Base-by-base conservation (phyloP, 2,113 vertebrate species). In the Cettia cetti region DNA sequence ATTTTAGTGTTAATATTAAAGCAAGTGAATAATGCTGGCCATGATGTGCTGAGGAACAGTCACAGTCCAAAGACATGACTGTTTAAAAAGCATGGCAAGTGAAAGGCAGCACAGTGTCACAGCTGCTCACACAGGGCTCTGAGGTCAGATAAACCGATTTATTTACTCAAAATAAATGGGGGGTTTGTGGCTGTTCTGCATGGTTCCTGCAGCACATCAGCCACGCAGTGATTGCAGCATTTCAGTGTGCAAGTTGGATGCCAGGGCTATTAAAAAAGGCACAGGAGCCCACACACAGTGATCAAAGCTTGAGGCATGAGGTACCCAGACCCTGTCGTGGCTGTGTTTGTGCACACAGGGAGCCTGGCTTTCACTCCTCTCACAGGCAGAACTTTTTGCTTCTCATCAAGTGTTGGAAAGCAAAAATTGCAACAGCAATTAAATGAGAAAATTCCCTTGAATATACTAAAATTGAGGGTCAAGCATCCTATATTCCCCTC, bases 291-390 rank as follows among this genome's bases (percentile, higher is more conserved):
- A 10, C 39, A 15, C 4, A 23, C 3, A 42, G 10, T 0, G 7
- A 50, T 7, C 31, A 54, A 21, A 71, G 28, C 17, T 3, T 1
- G 13, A 18, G 49, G 4, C 13, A 8, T 1, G 7, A 35, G 27
- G 4, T 2, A 2, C 23, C 37, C 64, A 39, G 24, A 10, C 23
- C 23, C 39, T 4, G 2, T 5, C 39, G 4, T 3, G 19, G 0
- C 9, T 4, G 11, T 12, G 49, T 33, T 8, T 24, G 21, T 13
- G 12, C 19, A 21, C 10, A 23, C 6, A 14, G 30, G 20, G 45
- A 52, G 9, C 30, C 37, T 47, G 53, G 15, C 8, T 35, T 72
- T 59, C 69, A 42, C 20, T 14, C 53, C 44, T 15, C 23, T 14
- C 33, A 13, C 4, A 11, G 4, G 8, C 4, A 54, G 2, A 16